A percentile compares a stretch with the other conserved stretches of the same genome.
Conservation (phyloP, 2,888 invertebrate species). For the Ophraella communa region DNA sequence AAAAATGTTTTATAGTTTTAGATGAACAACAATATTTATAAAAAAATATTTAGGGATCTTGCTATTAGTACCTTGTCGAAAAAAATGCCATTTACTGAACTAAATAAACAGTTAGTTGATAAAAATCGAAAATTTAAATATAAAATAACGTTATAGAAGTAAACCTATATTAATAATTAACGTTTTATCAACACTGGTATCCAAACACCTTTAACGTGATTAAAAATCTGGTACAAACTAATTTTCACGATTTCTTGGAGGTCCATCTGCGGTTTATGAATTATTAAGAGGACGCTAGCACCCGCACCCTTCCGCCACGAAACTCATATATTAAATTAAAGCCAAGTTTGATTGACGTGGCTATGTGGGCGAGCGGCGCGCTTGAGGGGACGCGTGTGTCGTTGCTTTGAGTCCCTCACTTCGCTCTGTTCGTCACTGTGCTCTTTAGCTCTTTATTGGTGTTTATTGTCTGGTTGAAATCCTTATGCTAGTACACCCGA, state of each 20-base stretch:
- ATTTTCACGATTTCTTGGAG: background rate
- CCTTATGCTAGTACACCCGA: background rate
- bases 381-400: conserved; percentile 49
- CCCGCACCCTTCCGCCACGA: background rate
- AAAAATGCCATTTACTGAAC: no score
- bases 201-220: background rate
- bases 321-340: conserved; percentile 33
- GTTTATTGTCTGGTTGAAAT: conserved; percentile 43
- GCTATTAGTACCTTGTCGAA: no score
- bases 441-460: conserved; percentile 45
- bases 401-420: conserved; percentile 33
- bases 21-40: no score
- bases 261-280: conserved; percentile 21
- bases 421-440: conserved; percentile 45
- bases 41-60: no score
- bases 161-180: no score
- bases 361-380: conserved; percentile 34
- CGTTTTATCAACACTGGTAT: background rate
- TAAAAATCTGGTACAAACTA: background rate
- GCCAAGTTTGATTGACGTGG: conserved; percentile 36
- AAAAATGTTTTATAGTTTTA: no score
- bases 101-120: no score
- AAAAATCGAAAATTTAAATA: no score
- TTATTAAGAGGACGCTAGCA: conserved; percentile 22
- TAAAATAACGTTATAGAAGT: no score